A percentile compares a stretch with the other conserved stretches of the same genome.
Conservation (phyloP, 1,140 invertebrate genomes). For the Nephila pilipes region DNA sequence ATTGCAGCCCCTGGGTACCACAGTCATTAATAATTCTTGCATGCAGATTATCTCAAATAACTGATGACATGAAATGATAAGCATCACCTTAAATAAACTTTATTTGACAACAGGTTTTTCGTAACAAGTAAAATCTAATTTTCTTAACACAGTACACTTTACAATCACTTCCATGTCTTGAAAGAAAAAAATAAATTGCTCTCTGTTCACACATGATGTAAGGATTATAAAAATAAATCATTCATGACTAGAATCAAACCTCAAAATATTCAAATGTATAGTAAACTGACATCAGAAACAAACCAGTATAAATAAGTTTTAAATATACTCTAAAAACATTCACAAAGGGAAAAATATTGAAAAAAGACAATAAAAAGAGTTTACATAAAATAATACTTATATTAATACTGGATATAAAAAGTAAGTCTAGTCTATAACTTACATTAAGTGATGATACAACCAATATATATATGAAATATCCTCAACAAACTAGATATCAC, state of each 20-base stretch:
- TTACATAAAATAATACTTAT: background rate
- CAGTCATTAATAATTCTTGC: no score
- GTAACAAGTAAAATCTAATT: constrained; percentile 33
- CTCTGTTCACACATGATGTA: background rate
- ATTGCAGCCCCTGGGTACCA: no score
- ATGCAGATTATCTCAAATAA: no score
- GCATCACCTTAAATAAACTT: constrained; percentile 38
- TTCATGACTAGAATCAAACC: constrained; percentile 36
- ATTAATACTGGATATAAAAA: background rate
- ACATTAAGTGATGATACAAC: background rate
- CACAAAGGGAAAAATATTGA: background rate
- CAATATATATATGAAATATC: background rate
- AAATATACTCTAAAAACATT: background rate
- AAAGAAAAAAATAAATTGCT: background rate
- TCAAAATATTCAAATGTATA: background rate
- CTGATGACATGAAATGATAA: no score
- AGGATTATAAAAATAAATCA: constrained; percentile 57
- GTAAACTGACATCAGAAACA: background rate
- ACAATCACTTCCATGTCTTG: background rate
- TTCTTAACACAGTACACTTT: background rate
- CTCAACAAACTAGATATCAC: background rate
- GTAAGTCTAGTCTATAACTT: background rate
- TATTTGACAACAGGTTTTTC: constrained; percentile 45
- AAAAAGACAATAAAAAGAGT: background rate
- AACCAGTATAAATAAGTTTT: background rate